phyloP scores from a whole-genome alignment of 53 echinoderm and acorn worm genomes.

The Henricia sp. region DNA sequence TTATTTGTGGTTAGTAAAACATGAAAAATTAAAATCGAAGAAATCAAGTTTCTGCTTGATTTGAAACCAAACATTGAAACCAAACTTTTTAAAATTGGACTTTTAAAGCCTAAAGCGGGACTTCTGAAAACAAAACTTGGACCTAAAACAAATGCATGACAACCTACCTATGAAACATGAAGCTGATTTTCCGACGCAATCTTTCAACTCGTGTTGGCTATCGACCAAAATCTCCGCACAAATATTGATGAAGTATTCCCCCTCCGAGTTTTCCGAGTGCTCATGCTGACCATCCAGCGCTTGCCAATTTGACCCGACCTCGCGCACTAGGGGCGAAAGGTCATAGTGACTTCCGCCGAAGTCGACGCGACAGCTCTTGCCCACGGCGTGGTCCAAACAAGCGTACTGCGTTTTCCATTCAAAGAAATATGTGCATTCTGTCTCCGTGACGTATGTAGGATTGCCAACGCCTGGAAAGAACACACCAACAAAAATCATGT shows the following conservation, averaged over 20 bases:
- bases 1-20: background rate
- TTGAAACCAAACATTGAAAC: too few relatives aligned
- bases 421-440: conserved; percentile 94
- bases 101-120: too few relatives aligned
- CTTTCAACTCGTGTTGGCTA: background rate
- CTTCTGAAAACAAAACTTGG: background rate
- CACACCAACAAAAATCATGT: background rate
- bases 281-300: conserved; percentile 78
- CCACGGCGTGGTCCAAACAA: conserved; percentile 74
- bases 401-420: conserved; percentile 89
- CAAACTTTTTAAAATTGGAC: too few relatives aligned
- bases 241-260: conserved; percentile 88
- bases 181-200: conserved; percentile 72
- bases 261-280: conserved; percentile 20
- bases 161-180: conserved; percentile 77
- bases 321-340: conserved; percentile 82
- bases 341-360: conserved; percentile 71
- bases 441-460: conserved; percentile 82
- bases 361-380: conserved; percentile 71
- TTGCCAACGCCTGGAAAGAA: conserved; percentile 63
- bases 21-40: background rate
- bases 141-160: background rate
- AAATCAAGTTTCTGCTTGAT: background rate
- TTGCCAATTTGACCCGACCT: conserved; percentile 83
- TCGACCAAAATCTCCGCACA: conserved; percentile 71